phyloP scores from a whole-genome alignment of 2,888 invertebrate species.

The Diloba caeruleocephala region DNA sequence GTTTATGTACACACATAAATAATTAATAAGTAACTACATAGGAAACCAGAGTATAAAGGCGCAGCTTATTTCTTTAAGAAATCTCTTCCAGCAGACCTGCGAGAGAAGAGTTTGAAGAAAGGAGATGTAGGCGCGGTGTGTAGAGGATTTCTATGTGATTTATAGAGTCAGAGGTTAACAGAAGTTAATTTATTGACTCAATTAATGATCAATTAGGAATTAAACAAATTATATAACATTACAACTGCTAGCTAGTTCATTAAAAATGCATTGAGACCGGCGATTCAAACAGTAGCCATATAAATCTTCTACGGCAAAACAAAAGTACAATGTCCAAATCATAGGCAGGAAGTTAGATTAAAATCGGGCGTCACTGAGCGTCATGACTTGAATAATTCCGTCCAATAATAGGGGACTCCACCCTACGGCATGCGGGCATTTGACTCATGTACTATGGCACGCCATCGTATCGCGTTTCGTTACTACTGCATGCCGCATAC shows the following conservation, averaged over 20 bases:
- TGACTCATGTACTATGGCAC: slow-evolving; percentile 79
- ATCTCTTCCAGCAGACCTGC: no score
- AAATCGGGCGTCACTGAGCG: slow-evolving; percentile 73
- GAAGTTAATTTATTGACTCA: background rate
- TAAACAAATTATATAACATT: slow-evolving; percentile 19
- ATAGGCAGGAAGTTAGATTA: slow-evolving; percentile 77
- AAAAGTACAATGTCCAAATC: slow-evolving; percentile 59
- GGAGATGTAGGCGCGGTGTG: no score
- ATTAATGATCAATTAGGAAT: slow-evolving; percentile 12
- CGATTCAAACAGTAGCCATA: slow-evolving; percentile 33
- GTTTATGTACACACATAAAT: no score
- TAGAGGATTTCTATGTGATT: no score
- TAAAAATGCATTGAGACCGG: slow-evolving; percentile 29
- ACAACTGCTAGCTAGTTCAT: slow-evolving; percentile 15
- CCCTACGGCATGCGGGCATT: slow-evolving; percentile 78
- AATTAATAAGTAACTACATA: no score
- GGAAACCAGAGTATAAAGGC: no score
- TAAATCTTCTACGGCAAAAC: slow-evolving; percentile 48
- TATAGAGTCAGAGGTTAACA: background rate
- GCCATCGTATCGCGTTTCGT: slow-evolving; percentile 72
- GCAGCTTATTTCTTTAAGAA: no score
- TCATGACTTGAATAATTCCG: slow-evolving; percentile 77
- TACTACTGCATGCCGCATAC: slow-evolving; percentile 73
- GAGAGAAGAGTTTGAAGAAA: no score
- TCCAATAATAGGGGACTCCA: slow-evolving; percentile 78